These are phyloP conservation scores for Girardinus metallicus DNA, from an alignment of 2,797 vertebrate species.

Conservation along the genomic window DNA sequence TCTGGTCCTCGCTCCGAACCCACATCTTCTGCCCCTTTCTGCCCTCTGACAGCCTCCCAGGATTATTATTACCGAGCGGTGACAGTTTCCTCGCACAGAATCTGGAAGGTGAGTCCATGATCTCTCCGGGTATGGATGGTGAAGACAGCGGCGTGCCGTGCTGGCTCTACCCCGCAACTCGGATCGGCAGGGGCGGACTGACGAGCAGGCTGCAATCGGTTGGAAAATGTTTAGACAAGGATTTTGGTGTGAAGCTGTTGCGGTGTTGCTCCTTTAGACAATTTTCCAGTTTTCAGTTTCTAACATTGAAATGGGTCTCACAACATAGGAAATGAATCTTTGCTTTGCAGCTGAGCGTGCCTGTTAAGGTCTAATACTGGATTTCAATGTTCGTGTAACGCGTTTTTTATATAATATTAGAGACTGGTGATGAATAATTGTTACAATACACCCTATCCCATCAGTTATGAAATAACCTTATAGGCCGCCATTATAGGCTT, in stretches of 20 bases:
- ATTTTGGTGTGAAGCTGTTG: background rate
- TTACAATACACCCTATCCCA: background rate
- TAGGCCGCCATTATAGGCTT: slow-evolving; percentile 26
- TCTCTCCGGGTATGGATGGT: background rate
- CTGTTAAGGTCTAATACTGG: slow-evolving; percentile 23
- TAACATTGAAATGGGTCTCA: background rate
- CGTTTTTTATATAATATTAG: background rate
- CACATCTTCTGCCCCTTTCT: background rate
- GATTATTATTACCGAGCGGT: slow-evolving; percentile 65
- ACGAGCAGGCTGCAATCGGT: background rate
- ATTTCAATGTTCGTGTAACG: background rate
- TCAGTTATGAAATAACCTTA: slow-evolving; percentile 6
- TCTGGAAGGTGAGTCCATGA: slow-evolving; percentile 62
- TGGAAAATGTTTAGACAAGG: background rate
- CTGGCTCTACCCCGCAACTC: slow-evolving; percentile 24
- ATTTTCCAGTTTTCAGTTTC: background rate
- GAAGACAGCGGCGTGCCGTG: slow-evolving; percentile 15
- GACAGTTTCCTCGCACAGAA: slow-evolving; percentile 56
- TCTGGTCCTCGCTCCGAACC: slow-evolving; percentile 27
- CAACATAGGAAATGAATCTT: background rate
- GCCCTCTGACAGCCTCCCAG: slow-evolving; percentile 57
- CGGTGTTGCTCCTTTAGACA: background rate
- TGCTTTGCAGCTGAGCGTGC: slow-evolving; percentile 8
- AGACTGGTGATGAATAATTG: background rate
- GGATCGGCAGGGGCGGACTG: slow-evolving; percentile 3